Evolutionary conservation across 35 echinoderm and acorn worm species (phyloP).

Genomic region (Amphiura filiformis): DNA sequence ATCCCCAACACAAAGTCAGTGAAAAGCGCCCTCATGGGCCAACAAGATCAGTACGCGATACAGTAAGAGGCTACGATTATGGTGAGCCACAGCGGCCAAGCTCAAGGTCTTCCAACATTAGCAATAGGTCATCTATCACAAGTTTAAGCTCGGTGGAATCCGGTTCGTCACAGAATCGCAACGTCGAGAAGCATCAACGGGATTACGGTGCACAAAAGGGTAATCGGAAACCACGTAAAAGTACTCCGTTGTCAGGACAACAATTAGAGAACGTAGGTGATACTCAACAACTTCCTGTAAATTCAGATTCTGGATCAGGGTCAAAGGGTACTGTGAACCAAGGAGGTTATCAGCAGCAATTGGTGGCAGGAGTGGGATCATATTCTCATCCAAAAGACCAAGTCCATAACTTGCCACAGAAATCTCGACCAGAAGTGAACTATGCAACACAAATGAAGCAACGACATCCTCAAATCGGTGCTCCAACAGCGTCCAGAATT

Average conservation of each 20-base stretch:
- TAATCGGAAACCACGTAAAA: not conserved
- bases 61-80: not conserved
- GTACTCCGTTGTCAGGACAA: not conserved
- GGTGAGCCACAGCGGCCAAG: not conserved
- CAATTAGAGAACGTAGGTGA: no score
- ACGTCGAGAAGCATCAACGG: not conserved
- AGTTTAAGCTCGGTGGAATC: constrained; percentile 49
- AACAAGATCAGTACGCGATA: not conserved
- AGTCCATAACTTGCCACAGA: not conserved
- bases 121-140: constrained; percentile 48
- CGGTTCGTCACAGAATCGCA: constrained; percentile 16
- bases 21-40: not conserved
- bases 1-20: not conserved
- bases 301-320: not conserved
- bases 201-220: not conserved
- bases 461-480: not conserved
- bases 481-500: not conserved
- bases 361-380: not conserved
- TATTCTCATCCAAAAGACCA: not conserved
- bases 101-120: not conserved
- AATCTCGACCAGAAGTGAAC: no score
- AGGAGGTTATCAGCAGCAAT: not conserved
- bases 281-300: not conserved
- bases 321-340: not conserved
- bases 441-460: not conserved